These are phyloP conservation scores for Metaphire vulgaris DNA, from an alignment of 1,140 invertebrate species.

Conservation along the genomic window DNA sequence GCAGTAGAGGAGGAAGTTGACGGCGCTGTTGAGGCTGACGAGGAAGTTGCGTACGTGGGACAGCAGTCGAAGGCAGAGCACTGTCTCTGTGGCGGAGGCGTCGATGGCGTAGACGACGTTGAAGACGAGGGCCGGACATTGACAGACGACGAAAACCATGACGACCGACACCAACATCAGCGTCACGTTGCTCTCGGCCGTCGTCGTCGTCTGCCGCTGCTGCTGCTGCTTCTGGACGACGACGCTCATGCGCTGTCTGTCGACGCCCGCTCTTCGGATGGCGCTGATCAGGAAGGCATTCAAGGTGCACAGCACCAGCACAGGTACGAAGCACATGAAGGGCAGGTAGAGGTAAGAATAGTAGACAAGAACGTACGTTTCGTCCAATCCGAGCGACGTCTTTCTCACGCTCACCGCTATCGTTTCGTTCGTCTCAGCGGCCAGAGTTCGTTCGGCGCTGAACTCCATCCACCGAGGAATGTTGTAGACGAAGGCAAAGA, in stretches of 20 bases:
- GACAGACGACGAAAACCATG: conserved; percentile 82
- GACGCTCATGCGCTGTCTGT: conserved; percentile 46
- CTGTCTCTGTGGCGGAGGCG: conserved; percentile 30
- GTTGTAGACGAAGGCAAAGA: conserved; percentile 81
- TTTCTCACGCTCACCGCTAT: not conserved
- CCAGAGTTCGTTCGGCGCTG: conserved; percentile 29
- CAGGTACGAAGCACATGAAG: conserved; percentile 84
- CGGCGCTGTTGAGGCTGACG: conserved; percentile 90
- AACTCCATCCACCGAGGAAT: conserved; percentile 61
- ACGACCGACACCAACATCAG: conserved; percentile 91
- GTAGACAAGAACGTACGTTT: conserved; percentile 59
- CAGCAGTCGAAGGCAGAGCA: conserved; percentile 38
- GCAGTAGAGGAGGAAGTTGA: conserved; percentile 95
- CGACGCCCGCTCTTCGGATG: conserved; percentile 43
- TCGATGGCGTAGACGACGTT: conserved; percentile 61
- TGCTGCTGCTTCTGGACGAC: too few relatives aligned
- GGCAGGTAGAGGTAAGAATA: conserved; percentile 87
- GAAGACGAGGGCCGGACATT: conserved; percentile 78
- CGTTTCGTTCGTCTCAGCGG: not conserved
- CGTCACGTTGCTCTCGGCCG: conserved; percentile 54
- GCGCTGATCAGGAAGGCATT: conserved; percentile 76
- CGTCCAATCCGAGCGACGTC: not conserved
- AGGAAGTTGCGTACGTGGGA: conserved; percentile 67
- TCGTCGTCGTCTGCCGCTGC: conserved; percentile 33
- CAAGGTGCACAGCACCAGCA: conserved; percentile 72